Evolutionary conservation across 2,888 invertebrate genomes (phyloP), one percentile per base, ranked within the genome.

Genomic region (Eudasyphora cyanicolor): DNA sequence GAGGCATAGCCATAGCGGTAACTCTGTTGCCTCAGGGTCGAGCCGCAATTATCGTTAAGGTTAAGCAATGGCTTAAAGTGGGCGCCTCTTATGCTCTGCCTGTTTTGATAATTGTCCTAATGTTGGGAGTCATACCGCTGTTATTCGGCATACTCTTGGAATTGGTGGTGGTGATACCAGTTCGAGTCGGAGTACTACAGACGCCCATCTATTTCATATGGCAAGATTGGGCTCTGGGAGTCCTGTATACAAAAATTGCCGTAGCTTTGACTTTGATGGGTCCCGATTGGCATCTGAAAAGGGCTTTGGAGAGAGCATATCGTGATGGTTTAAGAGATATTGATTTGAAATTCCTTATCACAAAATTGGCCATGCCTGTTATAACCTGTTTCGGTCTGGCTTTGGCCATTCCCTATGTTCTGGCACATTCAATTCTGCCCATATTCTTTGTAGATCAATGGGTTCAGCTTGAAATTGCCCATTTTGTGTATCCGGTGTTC

Each of bases 161-260:
- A 91, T 93, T 98, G 89, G 97, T 98, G 3, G 93, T 97, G 21
- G 97, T 99, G 19, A 96, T 98, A 17, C 99, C 99, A 0, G 93
- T 99, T 24, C 94, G 99, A 10, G 98, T 99, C 27, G 97, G 98
- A 0, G 93, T 98, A 3, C 96, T 97, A 86, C 98, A 98, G 92
- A 97, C 98, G 7, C 99, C 97, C 0, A 96, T 97, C 38, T 93
- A 97, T 78, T 97, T 97, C 90, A 94, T 97, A 70, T 97, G 97
- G 97, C 97, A 99, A 88, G 98, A 99, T 93, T 99, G 99, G 99
- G 99, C 99, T 0, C 93, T 99, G 29, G 99, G 99, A 27, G 98
- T 99, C 12, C 93, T 99, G 0, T 99, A 99, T 91, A 98, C 98
- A 1, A 99, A 99, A 93, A 99, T 99, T 78, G 96, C 98, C 17